Base-by-base conservation (phyloP, 2,888 invertebrate genomes). In the Druceiella hillmani region DNA sequence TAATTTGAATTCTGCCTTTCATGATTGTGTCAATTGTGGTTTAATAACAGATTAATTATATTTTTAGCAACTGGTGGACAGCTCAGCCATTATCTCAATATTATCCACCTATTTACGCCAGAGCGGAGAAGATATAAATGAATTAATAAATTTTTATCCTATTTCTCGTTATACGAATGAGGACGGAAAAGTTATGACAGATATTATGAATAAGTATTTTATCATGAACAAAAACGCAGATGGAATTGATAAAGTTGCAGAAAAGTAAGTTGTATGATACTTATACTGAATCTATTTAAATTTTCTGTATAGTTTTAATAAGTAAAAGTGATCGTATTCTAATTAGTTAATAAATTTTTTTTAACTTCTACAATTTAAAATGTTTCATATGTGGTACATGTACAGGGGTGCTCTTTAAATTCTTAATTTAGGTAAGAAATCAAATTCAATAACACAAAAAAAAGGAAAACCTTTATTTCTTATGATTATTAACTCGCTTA, bases 41-140 rank as follows among this genome's bases (percentile, higher is more conserved):
- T n/a, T n/a, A n/a, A n/a, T n/a, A n/a, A n/a, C n/a, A n/a, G n/a
- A n/a, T 12, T 16, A 20, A 10, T 27, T n/a, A 37, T 49, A 44
- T 51, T 72, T 75, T 33, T 65, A 90, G 74, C 91, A 92, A 66
- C 65, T 99, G 39, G 83, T 88, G 52, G 99, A 99, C 58, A 98
- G 97, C 47, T 83, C 91, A 12, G 87, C 93, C 61, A 95, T 99
- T 36, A 79, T 98, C 50, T 97, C 97, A 3, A 71, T 88, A 2
- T 57, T 99, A 34, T 79, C 86, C 30, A 88, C 94, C 2, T 83
- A 81, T 55, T 59, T 94, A 17, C 61, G 68, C 45, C 83, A 87
- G 50, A 65, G 66, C 20, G 59, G 57, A 1, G 57, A 70, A 35
- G 69, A 76, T 33, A 56, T 97, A 11, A 64, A 69, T 1, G 82